Evolutionary conservation across 1,140 invertebrate species (phyloP).

Genomic region (Antheraea mylitta): DNA sequence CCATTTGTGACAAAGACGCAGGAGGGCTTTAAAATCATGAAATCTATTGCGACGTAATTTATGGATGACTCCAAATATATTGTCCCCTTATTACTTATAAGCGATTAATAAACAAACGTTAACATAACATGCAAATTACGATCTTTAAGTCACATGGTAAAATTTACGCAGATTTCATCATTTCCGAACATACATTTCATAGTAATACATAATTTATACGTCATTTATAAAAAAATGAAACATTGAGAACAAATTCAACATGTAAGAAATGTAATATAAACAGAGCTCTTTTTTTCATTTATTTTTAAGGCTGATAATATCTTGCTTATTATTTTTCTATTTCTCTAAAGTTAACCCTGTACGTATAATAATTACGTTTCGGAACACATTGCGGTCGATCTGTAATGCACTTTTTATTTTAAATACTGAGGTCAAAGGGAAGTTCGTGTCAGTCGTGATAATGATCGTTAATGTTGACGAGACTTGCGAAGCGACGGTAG

Average conservation of each 20-base stretch:
- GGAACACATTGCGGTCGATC: slow-evolving; percentile 56
- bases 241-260: no score
- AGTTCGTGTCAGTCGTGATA: slow-evolving; percentile 25
- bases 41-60: no score
- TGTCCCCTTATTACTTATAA: slow-evolving; percentile 21
- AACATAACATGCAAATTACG: slow-evolving; percentile 24
- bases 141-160: slow-evolving; percentile 13
- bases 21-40: no score
- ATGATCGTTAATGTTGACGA: slow-evolving; percentile 18
- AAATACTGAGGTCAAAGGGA: slow-evolving; percentile 46
- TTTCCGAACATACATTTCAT: no score
- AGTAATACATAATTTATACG: no score
- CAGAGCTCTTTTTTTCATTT: no score
- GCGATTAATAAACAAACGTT: slow-evolving; percentile 20
- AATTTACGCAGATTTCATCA: slow-evolving; percentile 13
- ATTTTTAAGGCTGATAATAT: no score
- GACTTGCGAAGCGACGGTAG: slow-evolving; percentile 19
- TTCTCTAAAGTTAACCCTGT: not conserved
- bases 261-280: no score
- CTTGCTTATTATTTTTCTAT: not conserved
- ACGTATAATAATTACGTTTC: slow-evolving; percentile 9
- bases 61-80: slow-evolving; percentile 1
- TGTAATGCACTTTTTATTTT: slow-evolving; percentile 16
- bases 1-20: no score
- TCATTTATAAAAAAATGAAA: no score